Evolutionary conservation across 2,797 vertebrate genomes (phyloP), one percentile per base, ranked within the genome.

Genomic region (Pseudopleuronectes americanus): DNA sequence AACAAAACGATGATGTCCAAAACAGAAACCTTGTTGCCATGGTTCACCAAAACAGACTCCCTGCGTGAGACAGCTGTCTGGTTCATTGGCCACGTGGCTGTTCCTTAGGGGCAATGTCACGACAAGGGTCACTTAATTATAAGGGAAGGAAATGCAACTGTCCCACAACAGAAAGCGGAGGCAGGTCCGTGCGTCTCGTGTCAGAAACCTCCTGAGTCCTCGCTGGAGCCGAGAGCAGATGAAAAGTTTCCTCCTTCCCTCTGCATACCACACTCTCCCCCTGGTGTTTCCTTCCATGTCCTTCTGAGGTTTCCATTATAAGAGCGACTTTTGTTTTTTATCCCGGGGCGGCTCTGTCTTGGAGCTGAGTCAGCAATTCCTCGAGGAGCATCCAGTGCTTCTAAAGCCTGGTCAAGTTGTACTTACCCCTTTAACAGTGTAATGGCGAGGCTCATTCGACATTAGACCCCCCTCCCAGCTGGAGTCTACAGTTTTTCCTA

Each of bases 11-110:
- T 81, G 47, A 81, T 60, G 57, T 75, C 68, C 74, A 84, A 87
- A 90, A 90, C 79, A 87, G 83, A 92, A 88, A 82, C 74, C 71
- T 53, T 0, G 92, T 95, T 89, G 71, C 92, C 84, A 92, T 92
- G 91, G 84, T 22, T 60, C 87, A 76, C 45, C 87, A 93, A 92
- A 94, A 94, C 92, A 94, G 92, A 92, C 76, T 53, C 13, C 64
- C 28, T 24, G 51, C 23, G 51, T 68, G 52, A 82, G 80, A 70
- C 65, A 57, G 74, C 68, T 83, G 81, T 83, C 76, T 83, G 74
- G 79, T 69, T 71, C 74, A 67, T 69, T 64, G 68, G 63, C 60
- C 17, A 8, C 38, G 47, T 79, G 87, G 85, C 83, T 74, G 31
- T 72, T 78, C 57, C 88, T 76, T 68, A 65, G 67, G 36, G 41